Evolutionary conservation across 2,888 invertebrate species (phyloP), one percentile per base, ranked within the genome.

Genomic region (Orthosia incerta): DNA sequence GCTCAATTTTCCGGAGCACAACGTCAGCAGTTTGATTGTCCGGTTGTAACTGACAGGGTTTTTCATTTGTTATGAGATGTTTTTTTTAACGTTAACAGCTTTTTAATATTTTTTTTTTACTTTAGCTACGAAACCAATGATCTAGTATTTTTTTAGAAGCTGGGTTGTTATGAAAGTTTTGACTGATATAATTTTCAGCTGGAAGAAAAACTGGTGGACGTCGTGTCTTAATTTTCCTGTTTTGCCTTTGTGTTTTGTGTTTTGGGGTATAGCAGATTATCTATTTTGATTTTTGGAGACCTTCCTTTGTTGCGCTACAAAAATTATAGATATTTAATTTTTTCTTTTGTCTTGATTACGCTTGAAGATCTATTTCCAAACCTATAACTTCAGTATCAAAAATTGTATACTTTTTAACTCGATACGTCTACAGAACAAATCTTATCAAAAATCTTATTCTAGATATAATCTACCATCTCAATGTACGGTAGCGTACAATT

Each of bases 21-120:
- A 79, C 83, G 88, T 91, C 91, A 91, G 90, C 91, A 83, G 72
- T 89, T 91, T 89, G 83, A 87, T 90, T 90, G 89, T 86, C 84
- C 79, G 75, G 67, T 80, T 85, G 70, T 72, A 74, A 79, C 82
- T 77, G 87, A 79, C 74, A 70, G 74, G 69, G 70, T 71, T 82
- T 82, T 83, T 78, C 73, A 82, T 82, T 87, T 74, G 80, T 64
- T 81, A 61, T 74, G 57, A 64, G 70, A 66, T 79, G 60, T 81
- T 78, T 84, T 70, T 80, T 79, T 63, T 60, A 62, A 51, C 23
- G 50, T 51, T 66, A 62, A 63, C 61, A 55, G 51, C 71, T 79
- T 62, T 74, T 50, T 11, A 73, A 59, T 56, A 50, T 50, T 69
- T 78, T 75, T 71, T 63, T 53, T 66, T 31, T 4, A 48, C 18